Evolutionary conservation across 1,140 invertebrate species (phyloP).

Genomic region (Melitaea cinxia): DNA sequence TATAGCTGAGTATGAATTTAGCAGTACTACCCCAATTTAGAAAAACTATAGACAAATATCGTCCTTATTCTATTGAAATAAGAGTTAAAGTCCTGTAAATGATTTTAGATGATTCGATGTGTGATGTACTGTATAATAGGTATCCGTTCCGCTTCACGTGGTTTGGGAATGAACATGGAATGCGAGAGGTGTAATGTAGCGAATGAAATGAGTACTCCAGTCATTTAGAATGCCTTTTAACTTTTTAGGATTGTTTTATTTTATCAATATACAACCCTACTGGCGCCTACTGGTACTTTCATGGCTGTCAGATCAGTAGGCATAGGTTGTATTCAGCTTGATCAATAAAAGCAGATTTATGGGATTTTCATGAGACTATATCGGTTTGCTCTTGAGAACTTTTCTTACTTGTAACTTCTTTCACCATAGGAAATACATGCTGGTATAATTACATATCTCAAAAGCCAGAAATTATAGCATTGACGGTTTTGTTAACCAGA

Average conservation of each 20-base stretch:
- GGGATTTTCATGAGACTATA: too few relatives aligned
- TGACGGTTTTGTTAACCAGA: too few relatives aligned
- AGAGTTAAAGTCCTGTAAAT: neutral
- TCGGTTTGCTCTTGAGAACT: too few relatives aligned
- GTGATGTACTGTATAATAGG: constrained; percentile 10
- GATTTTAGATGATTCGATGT: neutral
- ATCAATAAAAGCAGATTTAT: too few relatives aligned
- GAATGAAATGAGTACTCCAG: constrained; percentile 1
- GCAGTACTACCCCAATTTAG: neutral
- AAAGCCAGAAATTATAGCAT: too few relatives aligned
- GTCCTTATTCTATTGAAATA: neutral
- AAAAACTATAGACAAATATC: neutral
- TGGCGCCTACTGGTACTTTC: too few relatives aligned
- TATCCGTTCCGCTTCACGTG: constrained; percentile 9
- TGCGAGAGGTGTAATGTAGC: constrained; percentile 15
- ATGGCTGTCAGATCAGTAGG: too few relatives aligned
- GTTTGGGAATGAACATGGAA: constrained; percentile 10
- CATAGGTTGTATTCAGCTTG: too few relatives aligned
- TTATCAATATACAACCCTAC: neutral
- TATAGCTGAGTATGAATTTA: neutral
- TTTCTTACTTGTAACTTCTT: too few relatives aligned
- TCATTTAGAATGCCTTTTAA: neutral
- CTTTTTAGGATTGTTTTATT: neutral
- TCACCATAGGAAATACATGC: too few relatives aligned
- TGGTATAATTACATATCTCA: too few relatives aligned